These are phyloP conservation scores for Mesopsocus fuscifrons DNA, from an alignment of 2,888 invertebrate genomes.

Conservation along the genomic window DNA sequence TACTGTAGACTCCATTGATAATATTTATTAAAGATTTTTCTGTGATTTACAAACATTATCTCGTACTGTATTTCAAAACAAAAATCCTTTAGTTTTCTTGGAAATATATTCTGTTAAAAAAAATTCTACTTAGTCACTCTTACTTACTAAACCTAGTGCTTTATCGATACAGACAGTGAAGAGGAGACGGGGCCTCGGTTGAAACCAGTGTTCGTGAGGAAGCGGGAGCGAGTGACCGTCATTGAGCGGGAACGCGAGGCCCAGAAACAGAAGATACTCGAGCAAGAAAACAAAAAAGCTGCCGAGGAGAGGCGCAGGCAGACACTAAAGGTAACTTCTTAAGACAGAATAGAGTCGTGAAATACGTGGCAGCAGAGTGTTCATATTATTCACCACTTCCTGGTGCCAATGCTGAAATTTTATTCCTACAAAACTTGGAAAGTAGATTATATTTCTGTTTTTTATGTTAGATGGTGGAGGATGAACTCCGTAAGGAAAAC, in stretches of 20 bases:
- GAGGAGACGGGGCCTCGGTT: constrained; percentile 81
- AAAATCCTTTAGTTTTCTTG: constrained; percentile 12
- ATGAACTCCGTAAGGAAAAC: constrained; percentile 67
- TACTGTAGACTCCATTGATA: no score
- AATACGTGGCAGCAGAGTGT: no score
- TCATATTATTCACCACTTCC: no score
- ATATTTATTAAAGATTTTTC: no score
- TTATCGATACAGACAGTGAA: constrained; percentile 58
- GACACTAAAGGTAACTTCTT: constrained; percentile 43
- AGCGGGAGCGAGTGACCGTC: constrained; percentile 84
- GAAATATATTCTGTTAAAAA: neutral
- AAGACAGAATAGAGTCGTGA: neutral
- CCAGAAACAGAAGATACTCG: constrained; percentile 63
- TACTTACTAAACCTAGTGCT: no score
- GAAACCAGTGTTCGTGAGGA: constrained; percentile 87
- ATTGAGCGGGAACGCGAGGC: constrained; percentile 85
- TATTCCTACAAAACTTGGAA: no score
- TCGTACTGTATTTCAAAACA: no score
- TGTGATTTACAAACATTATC: no score
- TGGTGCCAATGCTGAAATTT: neutral
- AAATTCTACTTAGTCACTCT: neutral
- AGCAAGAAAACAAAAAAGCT: constrained; percentile 61
- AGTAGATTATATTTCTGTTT: constrained; percentile 10
- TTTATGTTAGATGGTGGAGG: constrained; percentile 52
- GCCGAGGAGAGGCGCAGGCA: constrained; percentile 78